Conservation (phyloP, 2,113 vertebrate genomes). For the Cheirogaleus medius region DNA sequence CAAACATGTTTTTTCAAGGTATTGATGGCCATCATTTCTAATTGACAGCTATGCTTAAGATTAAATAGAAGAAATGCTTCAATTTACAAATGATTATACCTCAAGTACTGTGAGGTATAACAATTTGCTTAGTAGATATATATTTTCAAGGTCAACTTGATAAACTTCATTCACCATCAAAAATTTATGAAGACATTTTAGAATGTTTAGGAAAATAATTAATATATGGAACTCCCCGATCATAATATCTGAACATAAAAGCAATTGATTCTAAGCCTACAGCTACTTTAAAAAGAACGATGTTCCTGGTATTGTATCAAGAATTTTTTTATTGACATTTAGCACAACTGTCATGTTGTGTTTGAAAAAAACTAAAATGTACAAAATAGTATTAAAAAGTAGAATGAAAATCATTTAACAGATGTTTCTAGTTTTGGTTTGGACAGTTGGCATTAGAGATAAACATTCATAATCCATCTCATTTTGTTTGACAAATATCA, state of each 20-base stretch:
- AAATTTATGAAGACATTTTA: conserved; percentile 2
- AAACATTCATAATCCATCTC: conserved; percentile 68
- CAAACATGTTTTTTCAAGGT: conserved; percentile 5
- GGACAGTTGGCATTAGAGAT: conserved; percentile 65
- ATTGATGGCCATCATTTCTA: background rate
- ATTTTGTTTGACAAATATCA: conserved; percentile 68
- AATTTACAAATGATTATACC: background rate
- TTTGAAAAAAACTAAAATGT: conserved; percentile 43
- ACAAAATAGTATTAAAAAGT: conserved; percentile 52
- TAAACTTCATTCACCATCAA: background rate
- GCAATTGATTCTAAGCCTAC: background rate
- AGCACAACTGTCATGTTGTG: conserved; percentile 8
- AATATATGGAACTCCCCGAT: background rate
- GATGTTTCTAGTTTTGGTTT: conserved; percentile 64
- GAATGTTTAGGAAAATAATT: background rate
- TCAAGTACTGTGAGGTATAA: background rate
- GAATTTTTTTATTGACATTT: conserved; percentile 55
- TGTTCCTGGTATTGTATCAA: background rate
- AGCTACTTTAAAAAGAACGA: background rate
- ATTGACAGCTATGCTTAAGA: background rate
- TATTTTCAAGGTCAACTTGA: conserved; percentile 21
- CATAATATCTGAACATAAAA: conserved; percentile 20
- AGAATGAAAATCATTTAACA: conserved; percentile 63
- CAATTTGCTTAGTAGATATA: background rate
- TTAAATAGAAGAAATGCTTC: conserved; percentile 5